These are phyloP conservation scores for Heliornis fulica DNA, from an alignment of 2,113 vertebrate genomes.

Conservation along the genomic window DNA sequence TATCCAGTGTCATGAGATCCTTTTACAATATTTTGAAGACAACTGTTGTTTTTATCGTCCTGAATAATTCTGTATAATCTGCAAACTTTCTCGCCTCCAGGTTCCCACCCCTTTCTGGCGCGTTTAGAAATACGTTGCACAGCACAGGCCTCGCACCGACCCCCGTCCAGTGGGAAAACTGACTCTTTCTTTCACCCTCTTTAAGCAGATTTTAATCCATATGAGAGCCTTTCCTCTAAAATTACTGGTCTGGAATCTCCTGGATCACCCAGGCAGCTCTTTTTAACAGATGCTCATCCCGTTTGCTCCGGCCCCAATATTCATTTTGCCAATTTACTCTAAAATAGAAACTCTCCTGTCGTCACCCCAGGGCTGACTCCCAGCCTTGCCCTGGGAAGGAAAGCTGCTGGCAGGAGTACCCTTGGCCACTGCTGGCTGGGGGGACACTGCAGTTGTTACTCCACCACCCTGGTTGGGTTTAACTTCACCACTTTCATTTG, in stretches of 20 bases:
- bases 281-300: not conserved
- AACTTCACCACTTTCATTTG: not conserved
- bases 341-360: not conserved
- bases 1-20: constrained; percentile 49
- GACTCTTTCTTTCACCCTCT: constrained; percentile 45
- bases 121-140: not conserved
- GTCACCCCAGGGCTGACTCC: not conserved
- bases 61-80: constrained; percentile 44
- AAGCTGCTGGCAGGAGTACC: not conserved
- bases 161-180: constrained; percentile 3
- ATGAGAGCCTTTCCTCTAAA: constrained; percentile 33
- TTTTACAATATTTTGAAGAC: constrained; percentile 46
- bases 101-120: not conserved
- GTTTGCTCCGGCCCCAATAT: not conserved
- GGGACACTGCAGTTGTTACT: not conserved
- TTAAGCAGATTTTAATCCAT: constrained; percentile 43
- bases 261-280: constrained; percentile 51
- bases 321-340: not conserved
- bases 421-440: not conserved
- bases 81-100: not conserved
- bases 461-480: not conserved
- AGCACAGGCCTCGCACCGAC: not conserved
- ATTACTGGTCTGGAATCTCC: constrained; percentile 1
- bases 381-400: not conserved
- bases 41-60: constrained; percentile 45